phyloP scores from a whole-genome alignment of 2,888 invertebrate species.

The Penaeus monodon region DNA sequence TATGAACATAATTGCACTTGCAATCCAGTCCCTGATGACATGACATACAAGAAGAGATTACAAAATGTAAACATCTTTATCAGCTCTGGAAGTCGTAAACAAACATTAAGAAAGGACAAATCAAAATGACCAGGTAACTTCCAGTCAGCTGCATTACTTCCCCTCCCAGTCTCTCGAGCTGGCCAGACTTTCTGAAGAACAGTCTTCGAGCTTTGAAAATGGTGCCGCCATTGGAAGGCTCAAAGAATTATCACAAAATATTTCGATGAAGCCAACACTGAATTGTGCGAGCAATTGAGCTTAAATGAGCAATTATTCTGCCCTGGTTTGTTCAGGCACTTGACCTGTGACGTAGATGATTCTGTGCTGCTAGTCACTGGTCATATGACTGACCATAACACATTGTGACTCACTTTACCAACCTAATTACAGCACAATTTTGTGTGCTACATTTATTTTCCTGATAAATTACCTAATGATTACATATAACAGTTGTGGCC shows the following conservation, averaged over 20 bases:
- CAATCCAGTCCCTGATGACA: conserved; percentile 22
- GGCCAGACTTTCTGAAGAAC: not conserved
- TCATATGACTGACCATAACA: too few species aligned
- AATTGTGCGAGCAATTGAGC: conserved; percentile 32
- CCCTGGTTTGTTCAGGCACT: conserved; percentile 16
- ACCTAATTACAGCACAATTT: too few species aligned
- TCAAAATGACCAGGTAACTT: not conserved
- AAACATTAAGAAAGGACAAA: too few species aligned
- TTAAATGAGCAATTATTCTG: conserved; percentile 19
- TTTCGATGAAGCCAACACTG: conserved; percentile 7
- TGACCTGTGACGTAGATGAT: not conserved
- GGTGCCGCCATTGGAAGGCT: too few species aligned
- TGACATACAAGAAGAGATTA: not conserved
- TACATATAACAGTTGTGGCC: not conserved
- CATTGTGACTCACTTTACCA: too few species aligned
- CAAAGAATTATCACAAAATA: not conserved
- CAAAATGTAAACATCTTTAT: not conserved
- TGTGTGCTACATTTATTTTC: too few species aligned
- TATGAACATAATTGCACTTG: conserved; percentile 19
- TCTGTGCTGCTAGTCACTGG: conserved; percentile 1
- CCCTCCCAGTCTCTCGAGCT: not conserved
- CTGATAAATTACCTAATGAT: not conserved
- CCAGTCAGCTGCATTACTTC: not conserved
- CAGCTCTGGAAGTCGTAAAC: not conserved
- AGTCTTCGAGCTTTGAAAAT: too few species aligned